Evolutionary conservation across 53 echinoderm and acorn worm species (phyloP), one percentile per base, ranked within the genome.

Genomic region (Echinarachnius parma): DNA sequence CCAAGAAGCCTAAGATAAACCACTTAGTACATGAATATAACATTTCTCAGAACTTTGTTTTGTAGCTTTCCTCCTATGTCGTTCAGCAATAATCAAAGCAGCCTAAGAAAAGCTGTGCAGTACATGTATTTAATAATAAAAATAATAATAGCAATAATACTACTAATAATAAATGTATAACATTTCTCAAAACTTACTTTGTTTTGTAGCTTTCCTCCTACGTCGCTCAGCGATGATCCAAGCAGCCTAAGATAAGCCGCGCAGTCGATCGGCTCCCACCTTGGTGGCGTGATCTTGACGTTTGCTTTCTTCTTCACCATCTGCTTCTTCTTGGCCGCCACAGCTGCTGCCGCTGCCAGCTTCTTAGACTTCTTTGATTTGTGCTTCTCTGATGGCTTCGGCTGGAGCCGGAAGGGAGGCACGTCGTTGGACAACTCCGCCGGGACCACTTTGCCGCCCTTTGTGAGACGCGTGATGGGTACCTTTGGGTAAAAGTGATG

Each of bases 181-280:
- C n/a, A n/a, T n/a, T n/a, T n/a, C n/a, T n/a, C n/a, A n/a, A n/a
- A n/a, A n/a, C n/a, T n/a, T n/a, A n/a, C n/a, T n/a, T n/a, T n/a
- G n/a, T 64, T 76, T 48, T 89, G 89, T 15, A 93, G 77, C 28
- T 80, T 86, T 34, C 77, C 74, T 11, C 90, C 92, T 9, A 98
- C 98, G 64, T 76, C 77, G 21, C 64, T 50, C 32, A 92, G 75
- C 0, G 98, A 98, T 16, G 91, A 88, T 5, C 98, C 98, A 2
- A 98, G 86, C 16, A 98, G 81, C 35, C 81, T 88, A 22, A 98
- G 76, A 70, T 98, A 84, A 3, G 98, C 98, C 10, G 98, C 98
- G 5, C 85, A 62, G 54, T 98, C 98, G 57, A 98, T 92, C 33
- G 98, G 88, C 4, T 92, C 81, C 18, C 89, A 88, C 66, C 89